Evolutionary conservation across 2,113 vertebrate species (phyloP).

Genomic region (Lophotis ruficrista): DNA sequence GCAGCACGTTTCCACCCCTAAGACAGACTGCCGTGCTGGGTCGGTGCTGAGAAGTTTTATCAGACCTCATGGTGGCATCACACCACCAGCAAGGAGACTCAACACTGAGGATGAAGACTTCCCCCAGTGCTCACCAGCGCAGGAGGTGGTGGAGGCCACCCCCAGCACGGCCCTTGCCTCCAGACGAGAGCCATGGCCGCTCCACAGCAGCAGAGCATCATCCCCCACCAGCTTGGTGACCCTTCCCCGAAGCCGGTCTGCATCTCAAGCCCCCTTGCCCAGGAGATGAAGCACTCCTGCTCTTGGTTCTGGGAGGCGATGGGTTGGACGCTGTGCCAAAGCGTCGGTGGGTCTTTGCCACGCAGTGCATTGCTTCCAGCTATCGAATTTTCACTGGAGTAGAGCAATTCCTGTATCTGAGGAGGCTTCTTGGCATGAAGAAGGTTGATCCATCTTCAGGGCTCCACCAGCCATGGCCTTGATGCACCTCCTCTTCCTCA

Average conservation of each 20-base stretch:
- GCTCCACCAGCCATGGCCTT: not conserved
- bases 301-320: not conserved
- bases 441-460: not conserved
- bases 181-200: accelerated
- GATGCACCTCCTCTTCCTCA: not conserved
- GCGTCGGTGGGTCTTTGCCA: not conserved
- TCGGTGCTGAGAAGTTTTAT: not conserved
- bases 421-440: not conserved
- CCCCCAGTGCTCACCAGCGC: not conserved
- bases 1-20: not conserved
- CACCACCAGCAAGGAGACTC: not conserved
- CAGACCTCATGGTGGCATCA: not conserved
- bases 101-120: not conserved
- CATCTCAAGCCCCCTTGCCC: not conserved
- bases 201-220: not conserved
- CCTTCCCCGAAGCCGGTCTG: not conserved
- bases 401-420: not conserved
- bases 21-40: not conserved
- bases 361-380: not conserved
- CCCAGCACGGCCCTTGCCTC: not conserved
- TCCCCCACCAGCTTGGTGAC: no score
- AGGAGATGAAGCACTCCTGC: not conserved
- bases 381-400: not conserved
- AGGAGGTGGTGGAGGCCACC: not conserved
- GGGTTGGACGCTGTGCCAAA: accelerated